Base-by-base conservation (phyloP, 2,797 vertebrate genomes). In the Gadopsis bispinosus region DNA sequence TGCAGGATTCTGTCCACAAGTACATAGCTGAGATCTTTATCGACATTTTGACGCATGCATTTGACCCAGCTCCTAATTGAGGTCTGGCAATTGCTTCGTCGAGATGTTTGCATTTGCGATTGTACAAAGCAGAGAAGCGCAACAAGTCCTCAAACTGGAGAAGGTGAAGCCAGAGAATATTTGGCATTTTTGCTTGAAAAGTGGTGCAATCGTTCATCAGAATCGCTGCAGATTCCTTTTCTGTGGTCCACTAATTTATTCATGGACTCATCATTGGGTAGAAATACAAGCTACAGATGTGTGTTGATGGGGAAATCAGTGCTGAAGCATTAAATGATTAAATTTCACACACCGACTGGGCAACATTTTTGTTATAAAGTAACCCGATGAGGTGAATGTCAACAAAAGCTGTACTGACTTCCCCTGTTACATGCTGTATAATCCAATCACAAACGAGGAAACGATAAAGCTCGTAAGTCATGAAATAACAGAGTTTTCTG, bases 381-480 rank as follows among this genome's bases (percentile, higher is more conserved):
- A 58, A 84, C 61, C 4, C 2, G 17, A 58, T 45, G 20, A 74
- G 8, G 19, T 31, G 47, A 77, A 39, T 65, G 31, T 68, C 53
- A 75, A 47, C 67, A 67, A 45, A 72, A 71, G 55, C 9, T 19
- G n/a, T n/a, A 47, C 9, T 60, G 16, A 72, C 37, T 81, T 81
- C 20, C 29, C n/a, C 48, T 5, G 37, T 64, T 31, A 22, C 53
- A 60, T 14, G 2, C 26, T 26, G 26, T 26, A 48, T 60, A 12
- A 35, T 73, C 13, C 14, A 51, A 29, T 47, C 13, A 68, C 20
- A 73, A 73, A 70, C 10, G n/a, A 33, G 51, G 43, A 79, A 74
- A 75, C 19, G 12, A 33, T 68, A 11, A 22, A 63, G 13, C 37
- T 35, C 41, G 8, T 39, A 68, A 9, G 37, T 51, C 47, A 58